Conservation (phyloP, 2,797 vertebrate species). For the Sternarchorhynchus goeldii region DNA sequence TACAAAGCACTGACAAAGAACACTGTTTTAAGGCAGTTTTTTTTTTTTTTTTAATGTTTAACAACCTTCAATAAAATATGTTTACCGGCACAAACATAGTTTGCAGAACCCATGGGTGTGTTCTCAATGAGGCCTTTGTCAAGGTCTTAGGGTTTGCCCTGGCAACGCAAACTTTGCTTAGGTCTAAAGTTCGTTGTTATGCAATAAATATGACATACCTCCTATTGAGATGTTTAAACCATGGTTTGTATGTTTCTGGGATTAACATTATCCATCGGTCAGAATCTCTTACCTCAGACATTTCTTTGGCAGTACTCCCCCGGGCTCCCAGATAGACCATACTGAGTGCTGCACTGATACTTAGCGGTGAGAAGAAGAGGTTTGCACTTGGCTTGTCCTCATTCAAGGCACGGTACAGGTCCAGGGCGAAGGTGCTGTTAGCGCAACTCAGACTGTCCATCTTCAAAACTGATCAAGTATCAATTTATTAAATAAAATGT, state of each 20-base stretch:
- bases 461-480: constrained; percentile 52
- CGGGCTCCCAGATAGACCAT: constrained; percentile 84
- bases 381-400: constrained; percentile 69
- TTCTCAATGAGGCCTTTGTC: not conserved
- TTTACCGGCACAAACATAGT: not conserved
- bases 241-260: not conserved
- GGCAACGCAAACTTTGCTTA: not conserved
- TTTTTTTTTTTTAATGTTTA: too few relatives aligned
- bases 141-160: not conserved
- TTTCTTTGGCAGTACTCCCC: constrained; percentile 78
- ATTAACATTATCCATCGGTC: constrained; percentile 38
- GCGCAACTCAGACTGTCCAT: constrained; percentile 80
- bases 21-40: too few relatives aligned
- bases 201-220: constrained; percentile 8
- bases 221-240: not conserved
- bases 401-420: constrained; percentile 77
- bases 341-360: constrained; percentile 84
- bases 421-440: constrained; percentile 81
- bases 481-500: not conserved
- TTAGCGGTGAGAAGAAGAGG: constrained; percentile 85
- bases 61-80: too few relatives aligned
- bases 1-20: too few relatives aligned
- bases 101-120: not conserved
- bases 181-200: constrained; percentile 26
- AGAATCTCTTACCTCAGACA: constrained; percentile 77